Evolutionary conservation across 2,113 vertebrate species (phyloP), one percentile per base, ranked within the genome.

Genomic region (Ivindomyrus marchei): DNA sequence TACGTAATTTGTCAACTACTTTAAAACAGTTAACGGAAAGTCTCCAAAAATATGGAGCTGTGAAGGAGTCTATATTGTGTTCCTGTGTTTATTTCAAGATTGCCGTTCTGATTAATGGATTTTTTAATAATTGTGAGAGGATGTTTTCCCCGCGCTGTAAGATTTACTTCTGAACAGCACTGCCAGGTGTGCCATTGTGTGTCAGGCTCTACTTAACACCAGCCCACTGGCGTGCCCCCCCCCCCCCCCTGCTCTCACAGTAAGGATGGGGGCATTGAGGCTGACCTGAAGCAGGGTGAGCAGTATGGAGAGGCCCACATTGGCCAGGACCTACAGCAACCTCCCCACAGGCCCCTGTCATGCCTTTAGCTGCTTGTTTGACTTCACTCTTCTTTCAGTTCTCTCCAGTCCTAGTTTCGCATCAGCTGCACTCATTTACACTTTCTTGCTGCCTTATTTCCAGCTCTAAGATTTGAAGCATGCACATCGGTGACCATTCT

Each of bases 141-240:
- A 94, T 94, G 94, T 94, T 95, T 94, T 92, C 95, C 95, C 94
- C 96, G 95, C 94, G 94, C 92, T 93, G 95, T 94, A 94, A 93
- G 93, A 85, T 92, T 52, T 92, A 89, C 91, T 91, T 94, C 95
- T 95, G 95, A 96, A 96, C 95, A 93, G 91, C 94, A 92, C 94
- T 94, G 94, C 95, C 95, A 96, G 96, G 95, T 96, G 96, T 95
- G 96, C 94, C 94, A 96, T 96, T 96, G 95, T 96, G 92, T 92
- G 91, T 90, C 9, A 36, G 45, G 21, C 58, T 52, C 31, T n/a
- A 90, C 91, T 66, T 84, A 94, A 93, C 93, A 92, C 92, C 93
- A 91, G 91, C 91, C 90, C 7, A 42, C 36, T 36, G 11, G 36
- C 9, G 0, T 39, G 17, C 19, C 52, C 52, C 17, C 89, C 42